These are phyloP conservation scores for Muricea muricata DNA, from an alignment of 92 coral and sea anemone genomes.

Conservation along the genomic window DNA sequence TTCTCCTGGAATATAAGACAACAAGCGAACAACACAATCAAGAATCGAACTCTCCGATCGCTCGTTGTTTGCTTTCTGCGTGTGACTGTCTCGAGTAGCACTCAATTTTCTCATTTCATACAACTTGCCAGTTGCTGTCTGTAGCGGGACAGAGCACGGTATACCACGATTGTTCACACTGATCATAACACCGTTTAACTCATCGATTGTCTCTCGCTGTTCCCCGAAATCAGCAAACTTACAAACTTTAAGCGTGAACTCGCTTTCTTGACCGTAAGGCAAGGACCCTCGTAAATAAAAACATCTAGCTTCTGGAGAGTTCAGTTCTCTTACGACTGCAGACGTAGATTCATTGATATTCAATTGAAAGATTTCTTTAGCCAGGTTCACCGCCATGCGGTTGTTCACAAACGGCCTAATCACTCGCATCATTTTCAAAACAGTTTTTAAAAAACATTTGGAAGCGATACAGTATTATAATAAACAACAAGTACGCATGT, in stretches of 20 bases:
- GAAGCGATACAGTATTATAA: neutral
- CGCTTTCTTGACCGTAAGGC: neutral
- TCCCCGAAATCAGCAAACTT: constrained; percentile 21
- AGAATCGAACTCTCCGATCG: neutral
- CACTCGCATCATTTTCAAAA: constrained; percentile 9
- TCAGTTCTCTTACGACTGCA: constrained; percentile 15
- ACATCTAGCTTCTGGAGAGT: constrained; percentile 16
- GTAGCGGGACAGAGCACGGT: constrained; percentile 34
- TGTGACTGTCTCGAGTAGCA: constrained; percentile 9
- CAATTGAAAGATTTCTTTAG: constrained; percentile 19
- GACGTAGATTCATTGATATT: constrained; percentile 14
- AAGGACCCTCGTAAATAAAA: constrained; percentile 29
- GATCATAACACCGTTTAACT: constrained; percentile 15
- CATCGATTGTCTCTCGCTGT: constrained; percentile 8
- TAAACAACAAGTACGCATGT: no score
- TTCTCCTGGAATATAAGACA: constrained; percentile 67
- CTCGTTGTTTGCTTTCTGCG: neutral
- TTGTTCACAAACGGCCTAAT: constrained; percentile 20
- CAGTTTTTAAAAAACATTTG: neutral
- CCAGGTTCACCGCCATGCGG: constrained; percentile 26
- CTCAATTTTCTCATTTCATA: constrained; percentile 21
- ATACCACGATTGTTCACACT: neutral
- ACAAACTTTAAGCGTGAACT: constrained; percentile 37
- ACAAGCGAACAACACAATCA: constrained; percentile 66
- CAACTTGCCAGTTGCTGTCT: neutral